Percentiles rank a stretch among this genome's conserved stretches.
Conservation (phyloP, 2,797 vertebrate genomes). For the Nyctibius grandis region DNA sequence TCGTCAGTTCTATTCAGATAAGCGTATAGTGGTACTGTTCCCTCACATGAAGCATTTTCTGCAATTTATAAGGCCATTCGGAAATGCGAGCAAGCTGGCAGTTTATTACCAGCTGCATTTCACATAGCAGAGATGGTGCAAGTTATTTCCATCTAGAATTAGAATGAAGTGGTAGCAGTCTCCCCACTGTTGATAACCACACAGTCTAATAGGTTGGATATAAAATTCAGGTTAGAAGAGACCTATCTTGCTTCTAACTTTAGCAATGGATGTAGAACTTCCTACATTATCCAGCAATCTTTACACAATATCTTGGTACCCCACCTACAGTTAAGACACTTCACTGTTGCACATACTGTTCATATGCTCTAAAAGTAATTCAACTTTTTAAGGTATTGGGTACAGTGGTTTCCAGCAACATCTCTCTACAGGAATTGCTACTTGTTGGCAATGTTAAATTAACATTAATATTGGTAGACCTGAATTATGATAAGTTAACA, state of each 20-base stretch:
- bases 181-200: background rate
- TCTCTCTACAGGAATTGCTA: background rate
- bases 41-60: constrained; percentile 7
- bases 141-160: background rate
- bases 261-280: background rate
- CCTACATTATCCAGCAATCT: background rate
- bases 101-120: constrained; percentile 38
- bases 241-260: background rate
- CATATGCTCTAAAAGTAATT: background rate
- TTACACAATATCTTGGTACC: background rate
- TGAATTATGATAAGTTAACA: background rate
- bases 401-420: background rate
- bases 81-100: constrained; percentile 39
- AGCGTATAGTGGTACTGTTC: background rate
- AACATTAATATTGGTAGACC: background rate
- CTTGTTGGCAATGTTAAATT: background rate
- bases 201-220: background rate
- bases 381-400: background rate
- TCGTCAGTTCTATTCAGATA: constrained; percentile 42
- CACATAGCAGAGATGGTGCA: background rate
- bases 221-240: background rate
- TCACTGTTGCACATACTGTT: background rate
- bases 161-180: background rate
- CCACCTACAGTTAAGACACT: background rate
- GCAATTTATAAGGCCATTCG: constrained; percentile 23